Evolutionary conservation across 2,797 vertebrate genomes (phyloP).

Genomic region (Pelobates cultripes): DNA sequence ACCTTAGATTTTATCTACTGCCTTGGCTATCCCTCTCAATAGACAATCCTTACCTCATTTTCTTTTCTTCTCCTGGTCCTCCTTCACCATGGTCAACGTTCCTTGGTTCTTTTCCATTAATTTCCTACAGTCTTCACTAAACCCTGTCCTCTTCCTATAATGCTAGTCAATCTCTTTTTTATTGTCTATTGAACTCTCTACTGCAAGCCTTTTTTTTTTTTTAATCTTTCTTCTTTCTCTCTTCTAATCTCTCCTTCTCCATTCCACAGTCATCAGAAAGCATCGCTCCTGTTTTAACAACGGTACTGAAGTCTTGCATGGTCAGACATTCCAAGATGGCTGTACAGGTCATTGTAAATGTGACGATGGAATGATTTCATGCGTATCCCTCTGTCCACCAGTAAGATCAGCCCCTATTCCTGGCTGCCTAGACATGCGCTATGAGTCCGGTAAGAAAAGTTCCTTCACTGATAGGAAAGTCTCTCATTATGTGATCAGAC

Average conservation of each 20-base stretch:
- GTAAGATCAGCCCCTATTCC: background rate
- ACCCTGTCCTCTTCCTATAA: too few species aligned
- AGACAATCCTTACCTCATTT: too few species aligned
- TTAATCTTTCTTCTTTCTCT: background rate
- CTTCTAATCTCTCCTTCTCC: background rate
- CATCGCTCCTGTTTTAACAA: constrained; percentile 3
- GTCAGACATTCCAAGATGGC: constrained; percentile 3
- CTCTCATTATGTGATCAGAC: too few species aligned
- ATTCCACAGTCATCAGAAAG: background rate
- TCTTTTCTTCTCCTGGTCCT: too few species aligned
- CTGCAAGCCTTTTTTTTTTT: too few species aligned
- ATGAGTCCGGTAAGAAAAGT: constrained; percentile 16
- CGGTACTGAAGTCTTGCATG: constrained; percentile 18
- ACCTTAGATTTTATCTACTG: too few species aligned
- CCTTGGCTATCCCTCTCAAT: too few species aligned
- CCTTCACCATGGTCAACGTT: too few species aligned
- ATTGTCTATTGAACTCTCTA: too few species aligned
- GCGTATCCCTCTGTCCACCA: constrained; percentile 19
- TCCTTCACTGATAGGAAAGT: too few species aligned
- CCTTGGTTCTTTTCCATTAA: too few species aligned
- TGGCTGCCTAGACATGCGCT: constrained; percentile 11
- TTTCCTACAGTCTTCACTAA: too few species aligned
- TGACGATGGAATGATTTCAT: background rate
- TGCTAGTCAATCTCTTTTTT: background rate
- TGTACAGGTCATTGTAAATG: constrained; percentile 30